phyloP scores from a whole-genome alignment of 2,797 vertebrate species.

The Notamacropus eugenii region DNA sequence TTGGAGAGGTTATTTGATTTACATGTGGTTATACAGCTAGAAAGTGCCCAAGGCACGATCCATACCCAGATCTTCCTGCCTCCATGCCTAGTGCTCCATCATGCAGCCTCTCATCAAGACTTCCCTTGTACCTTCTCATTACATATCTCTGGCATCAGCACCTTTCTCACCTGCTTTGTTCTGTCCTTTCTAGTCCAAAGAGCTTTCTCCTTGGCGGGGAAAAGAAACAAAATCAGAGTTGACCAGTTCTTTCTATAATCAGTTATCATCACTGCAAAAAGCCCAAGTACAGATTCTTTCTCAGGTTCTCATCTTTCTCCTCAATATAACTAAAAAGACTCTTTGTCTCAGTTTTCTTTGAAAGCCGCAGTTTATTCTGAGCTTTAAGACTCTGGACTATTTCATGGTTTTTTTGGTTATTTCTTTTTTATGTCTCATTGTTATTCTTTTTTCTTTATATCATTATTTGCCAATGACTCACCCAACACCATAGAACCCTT shows the following conservation, averaged over 20 bases:
- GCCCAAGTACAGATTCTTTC: not conserved
- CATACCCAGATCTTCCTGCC: slow-evolving; percentile 61
- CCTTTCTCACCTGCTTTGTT: not conserved
- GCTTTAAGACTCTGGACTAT: not conserved
- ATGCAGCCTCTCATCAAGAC: not conserved
- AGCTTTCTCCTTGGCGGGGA: not conserved
- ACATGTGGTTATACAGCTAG: not conserved
- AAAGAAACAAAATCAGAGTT: not conserved
- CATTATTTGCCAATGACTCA: not conserved
- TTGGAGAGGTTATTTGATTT: not conserved
- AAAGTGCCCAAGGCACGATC: slow-evolving; percentile 78
- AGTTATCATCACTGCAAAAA: not conserved
- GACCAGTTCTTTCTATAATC: not conserved
- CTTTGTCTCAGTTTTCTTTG: not conserved
- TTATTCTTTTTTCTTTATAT: not conserved
- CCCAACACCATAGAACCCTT: not conserved
- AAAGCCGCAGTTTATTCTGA: not conserved
- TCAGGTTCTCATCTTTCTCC: not conserved
- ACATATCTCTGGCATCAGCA: not conserved
- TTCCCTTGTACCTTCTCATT: not conserved
- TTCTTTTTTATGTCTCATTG: not conserved
- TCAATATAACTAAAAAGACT: not conserved
- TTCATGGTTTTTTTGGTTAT: not conserved
- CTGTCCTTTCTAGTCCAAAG: not conserved
- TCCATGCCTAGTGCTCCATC: not conserved